These are phyloP conservation scores for Daubentonia madagascariensis DNA, from an alignment of 2,113 vertebrate genomes.

Conservation along the genomic window DNA sequence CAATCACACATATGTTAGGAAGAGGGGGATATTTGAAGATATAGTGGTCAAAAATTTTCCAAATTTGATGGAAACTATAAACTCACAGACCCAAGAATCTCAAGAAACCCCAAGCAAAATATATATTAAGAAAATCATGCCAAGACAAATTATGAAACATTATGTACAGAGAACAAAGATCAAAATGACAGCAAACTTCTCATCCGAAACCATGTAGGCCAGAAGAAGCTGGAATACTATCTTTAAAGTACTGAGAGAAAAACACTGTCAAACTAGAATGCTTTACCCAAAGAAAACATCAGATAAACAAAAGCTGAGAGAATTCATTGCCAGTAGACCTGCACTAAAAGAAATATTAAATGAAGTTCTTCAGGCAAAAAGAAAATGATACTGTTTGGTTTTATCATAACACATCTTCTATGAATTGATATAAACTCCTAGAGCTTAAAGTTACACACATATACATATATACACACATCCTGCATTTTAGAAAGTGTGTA, in stretches of 20 bases:
- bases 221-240: neutral
- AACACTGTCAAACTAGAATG: neutral
- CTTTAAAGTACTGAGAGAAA: neutral
- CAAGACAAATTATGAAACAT: neutral
- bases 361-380: neutral
- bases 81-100: neutral
- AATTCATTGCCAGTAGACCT: neutral
- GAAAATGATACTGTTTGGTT: neutral
- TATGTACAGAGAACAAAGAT: neutral
- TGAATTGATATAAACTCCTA: neutral
- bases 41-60: neutral
- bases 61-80: neutral
- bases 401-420: neutral
- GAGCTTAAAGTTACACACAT: neutral
- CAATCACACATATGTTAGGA: neutral
- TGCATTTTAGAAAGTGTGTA: neutral
- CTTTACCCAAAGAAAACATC: neutral
- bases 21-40: neutral
- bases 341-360: neutral
- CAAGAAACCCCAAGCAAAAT: neutral
- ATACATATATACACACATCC: neutral
- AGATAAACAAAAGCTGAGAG: neutral
- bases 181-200: neutral
- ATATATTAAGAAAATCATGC: neutral
- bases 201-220: neutral